Evolutionary conservation across 1,140 invertebrate genomes (phyloP), one percentile per base, ranked within the genome.

Genomic region (Dryas iulia): DNA sequence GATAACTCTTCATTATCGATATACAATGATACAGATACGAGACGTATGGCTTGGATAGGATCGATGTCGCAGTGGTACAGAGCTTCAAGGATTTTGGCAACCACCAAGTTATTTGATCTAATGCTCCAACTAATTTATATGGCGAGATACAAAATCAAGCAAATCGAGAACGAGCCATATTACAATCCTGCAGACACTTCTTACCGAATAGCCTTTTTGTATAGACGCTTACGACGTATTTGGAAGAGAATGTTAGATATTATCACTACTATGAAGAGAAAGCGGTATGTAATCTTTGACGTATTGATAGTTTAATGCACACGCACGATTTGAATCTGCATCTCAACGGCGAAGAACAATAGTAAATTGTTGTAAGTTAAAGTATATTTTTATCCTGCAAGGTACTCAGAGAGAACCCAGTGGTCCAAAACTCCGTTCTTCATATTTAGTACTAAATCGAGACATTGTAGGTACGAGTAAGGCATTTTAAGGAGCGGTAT

Each of bases 121-220:
- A 77, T 78, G 69, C 60, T 85, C 4, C 79, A 83, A 63, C 18
- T 60, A 0, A 71, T 85, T 23, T 82, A 85, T 57, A 83, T 83
- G 81, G 76, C 78, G 6, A 65, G 79, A 7, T 77, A 83, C 23
- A 82, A 81, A 33, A 64, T 85, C 4, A 75, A 66, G 23, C 59
- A 59, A 3, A 5, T 85, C 3, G 78, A 85, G 30, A 31, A 33
- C 0, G 64, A 68, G n/a, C 63, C 71, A 14, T 73, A 74, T 54
- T 83, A 77, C 54, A 80, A 73, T 31, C 65, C 67, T 1, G 71
- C 68, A 6, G 81, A 82, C 28, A 78, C 78, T 0, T 76, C 77
- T 0, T 85, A 79, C n/a, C 79, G 83, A 1, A 77, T 85, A 2
- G 79, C 79, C 7, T 85, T 74, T 28, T n/a, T 79, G 1, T 81